Evolutionary conservation across 1,140 invertebrate species (phyloP).

Genomic region (Hetaerina americana): DNA sequence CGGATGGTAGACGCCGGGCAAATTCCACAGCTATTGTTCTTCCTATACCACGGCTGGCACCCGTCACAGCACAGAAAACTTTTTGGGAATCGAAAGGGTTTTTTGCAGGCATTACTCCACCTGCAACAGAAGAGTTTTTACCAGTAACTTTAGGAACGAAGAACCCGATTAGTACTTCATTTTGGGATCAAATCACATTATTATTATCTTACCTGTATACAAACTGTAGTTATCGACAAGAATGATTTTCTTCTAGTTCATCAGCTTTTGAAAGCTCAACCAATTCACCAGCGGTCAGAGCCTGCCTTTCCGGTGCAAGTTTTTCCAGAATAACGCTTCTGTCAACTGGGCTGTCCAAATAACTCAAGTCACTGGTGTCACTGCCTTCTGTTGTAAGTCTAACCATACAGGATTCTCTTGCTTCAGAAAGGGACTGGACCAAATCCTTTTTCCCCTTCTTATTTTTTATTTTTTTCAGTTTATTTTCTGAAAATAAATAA

Average conservation of each 20-base stretch:
- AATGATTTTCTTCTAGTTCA: slow-evolving; percentile 19
- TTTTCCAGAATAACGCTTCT: slow-evolving; percentile 32
- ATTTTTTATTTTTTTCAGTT: slow-evolving; percentile 22
- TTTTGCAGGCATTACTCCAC: not conserved
- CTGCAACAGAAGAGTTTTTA: not conserved
- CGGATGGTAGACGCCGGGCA: slow-evolving; percentile 39
- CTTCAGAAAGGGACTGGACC: slow-evolving; percentile 30
- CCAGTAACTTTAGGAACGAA: not conserved
- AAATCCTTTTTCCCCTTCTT: slow-evolving; percentile 28
- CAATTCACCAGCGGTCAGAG: slow-evolving; percentile 34
- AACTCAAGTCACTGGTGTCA: slow-evolving; percentile 9
- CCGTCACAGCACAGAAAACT: slow-evolving; percentile 54
- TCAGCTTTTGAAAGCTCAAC: slow-evolving; percentile 39
- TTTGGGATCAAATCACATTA: too few species aligned
- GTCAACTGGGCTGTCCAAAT: slow-evolving; percentile 27
- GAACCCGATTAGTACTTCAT: too few species aligned
- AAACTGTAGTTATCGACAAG: not conserved
- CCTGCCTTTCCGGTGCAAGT: slow-evolving; percentile 30
- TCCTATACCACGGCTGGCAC: slow-evolving; percentile 81
- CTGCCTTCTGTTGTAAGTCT: slow-evolving; percentile 28
- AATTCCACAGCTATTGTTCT: slow-evolving; percentile 57
- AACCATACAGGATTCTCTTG: slow-evolving; percentile 31
- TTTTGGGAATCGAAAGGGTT: not conserved
- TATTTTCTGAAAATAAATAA: not conserved
- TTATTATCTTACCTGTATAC: too few species aligned